Evolutionary conservation across 2,888 invertebrate species (phyloP).

Genomic region (Aphidoletes aphidimyza): DNA sequence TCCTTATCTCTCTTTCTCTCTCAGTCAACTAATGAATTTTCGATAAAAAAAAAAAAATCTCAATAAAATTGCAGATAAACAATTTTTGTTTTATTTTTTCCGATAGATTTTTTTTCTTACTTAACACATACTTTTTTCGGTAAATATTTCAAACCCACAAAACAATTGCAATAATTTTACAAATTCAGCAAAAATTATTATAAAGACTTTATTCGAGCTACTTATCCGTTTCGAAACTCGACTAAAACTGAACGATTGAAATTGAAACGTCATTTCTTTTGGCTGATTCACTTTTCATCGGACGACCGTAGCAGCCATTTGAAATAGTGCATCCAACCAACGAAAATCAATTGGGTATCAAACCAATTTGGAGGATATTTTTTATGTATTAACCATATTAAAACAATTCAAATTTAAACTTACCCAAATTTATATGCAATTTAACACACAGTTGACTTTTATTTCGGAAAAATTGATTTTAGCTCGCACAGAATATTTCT

Average conservation of each 20-base stretch:
- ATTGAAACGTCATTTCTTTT: conserved; percentile 43
- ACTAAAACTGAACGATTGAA: conserved; percentile 25
- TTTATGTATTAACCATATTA: not conserved
- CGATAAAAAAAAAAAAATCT: too few species aligned
- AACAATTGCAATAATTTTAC: not conserved
- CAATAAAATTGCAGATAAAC: not conserved
- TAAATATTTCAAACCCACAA: too few species aligned
- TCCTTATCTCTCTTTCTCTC: not conserved
- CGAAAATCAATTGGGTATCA: not conserved
- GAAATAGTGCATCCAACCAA: conserved; percentile 8
- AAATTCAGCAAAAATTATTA: not conserved
- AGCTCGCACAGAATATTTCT: too few species aligned
- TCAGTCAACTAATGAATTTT: not conserved
- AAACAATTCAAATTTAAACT: not conserved
- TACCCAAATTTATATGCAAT: not conserved
- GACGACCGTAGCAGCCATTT: conserved; percentile 39
- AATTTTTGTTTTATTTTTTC: too few species aligned
- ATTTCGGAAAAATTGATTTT: not conserved
- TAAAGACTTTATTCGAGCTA: not conserved
- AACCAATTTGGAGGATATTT: too few species aligned
- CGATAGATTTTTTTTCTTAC: too few species aligned
- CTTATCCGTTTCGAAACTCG: conserved; percentile 47
- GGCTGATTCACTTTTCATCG: conserved; percentile 12
- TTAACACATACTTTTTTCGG: too few species aligned
- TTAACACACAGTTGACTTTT: not conserved